phyloP scores from a whole-genome alignment of 2,113 vertebrate species.

The Scomber colias region DNA sequence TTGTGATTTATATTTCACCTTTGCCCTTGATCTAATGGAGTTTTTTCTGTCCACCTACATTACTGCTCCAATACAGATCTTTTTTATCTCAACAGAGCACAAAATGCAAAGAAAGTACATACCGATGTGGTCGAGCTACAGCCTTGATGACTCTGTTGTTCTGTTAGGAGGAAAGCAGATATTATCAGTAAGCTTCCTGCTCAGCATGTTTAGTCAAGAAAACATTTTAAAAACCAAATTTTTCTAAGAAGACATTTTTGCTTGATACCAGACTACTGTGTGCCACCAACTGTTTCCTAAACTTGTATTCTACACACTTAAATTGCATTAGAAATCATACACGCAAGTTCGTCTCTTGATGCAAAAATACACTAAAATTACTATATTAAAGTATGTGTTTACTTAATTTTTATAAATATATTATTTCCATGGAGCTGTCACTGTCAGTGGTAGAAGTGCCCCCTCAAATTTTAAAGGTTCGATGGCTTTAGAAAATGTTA shows the following conservation, averaged over 20 bases:
- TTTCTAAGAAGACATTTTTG: not conserved
- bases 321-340: not conserved
- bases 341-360: not conserved
- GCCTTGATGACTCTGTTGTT: conserved; percentile 35
- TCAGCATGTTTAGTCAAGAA: not conserved
- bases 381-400: not conserved
- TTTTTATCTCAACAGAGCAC: conserved; percentile 14
- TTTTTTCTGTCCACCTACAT: conserved; percentile 18
- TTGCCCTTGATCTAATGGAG: not conserved
- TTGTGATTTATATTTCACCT: not conserved
- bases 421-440: no score
- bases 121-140: conserved; percentile 60
- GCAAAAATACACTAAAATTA: not conserved
- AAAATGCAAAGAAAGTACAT: conserved; percentile 48
- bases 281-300: not conserved
- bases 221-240: no score
- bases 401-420: not conserved
- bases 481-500: no score
- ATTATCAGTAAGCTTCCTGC: conserved; percentile 58
- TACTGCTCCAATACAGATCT: not conserved
- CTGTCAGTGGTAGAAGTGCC: not conserved
- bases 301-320: not conserved
- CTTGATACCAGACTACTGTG: not conserved
- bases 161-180: conserved; percentile 72
- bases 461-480: no score